Evolutionary conservation across 2,797 vertebrate species (phyloP), one percentile per base, ranked within the genome.

Genomic region (Syngnathus acus): DNA sequence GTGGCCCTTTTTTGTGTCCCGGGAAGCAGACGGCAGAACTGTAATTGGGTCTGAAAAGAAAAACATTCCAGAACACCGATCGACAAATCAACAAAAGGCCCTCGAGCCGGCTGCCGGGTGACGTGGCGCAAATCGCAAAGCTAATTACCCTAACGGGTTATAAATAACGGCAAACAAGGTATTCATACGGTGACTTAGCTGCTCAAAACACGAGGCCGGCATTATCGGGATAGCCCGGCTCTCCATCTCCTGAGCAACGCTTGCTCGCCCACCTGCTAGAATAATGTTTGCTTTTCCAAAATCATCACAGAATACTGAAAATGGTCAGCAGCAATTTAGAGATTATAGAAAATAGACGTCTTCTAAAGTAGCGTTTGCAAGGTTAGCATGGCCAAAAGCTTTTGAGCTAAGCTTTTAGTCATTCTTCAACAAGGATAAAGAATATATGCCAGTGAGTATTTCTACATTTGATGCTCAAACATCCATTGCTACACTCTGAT

Each of bases 131-230:
- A 78, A 83, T 76, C 75, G 68, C 66, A 69, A 47, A 76, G 23
- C 67, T 65, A 73, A 71, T 82, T 79, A 74, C 73, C 58, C 58
- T 69, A 79, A 78, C 57, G 64, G 67, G 4, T 58, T 61, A 70
- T 72, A 72, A 77, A 80, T 71, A 75, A 79, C 65, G 45, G 43
- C 23, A 68, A 82, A 78, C 65, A 73, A 76, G 72, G 63, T 65
- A 63, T 65, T 64, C 39, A 78, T 78, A 32, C 32, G 32, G 32
- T 32, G 32, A 32, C 32, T 65, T 66, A 45, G 3, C 9, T 10
- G 21, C 23, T 4, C 53, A 55, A 55, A 55, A 55, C 23, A n/a
- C 23, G 6, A 59, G 42, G 45, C 51, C 13, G 39, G 6, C 39
- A 43, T 60, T 39, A 60, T 40, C 38, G 19, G 16, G 17, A 4